Percentiles rank a stretch among this genome's conserved stretches.
Evolutionary conservation across 1,140 invertebrate species (phyloP).

Genomic region (Bacillus rossius): DNA sequence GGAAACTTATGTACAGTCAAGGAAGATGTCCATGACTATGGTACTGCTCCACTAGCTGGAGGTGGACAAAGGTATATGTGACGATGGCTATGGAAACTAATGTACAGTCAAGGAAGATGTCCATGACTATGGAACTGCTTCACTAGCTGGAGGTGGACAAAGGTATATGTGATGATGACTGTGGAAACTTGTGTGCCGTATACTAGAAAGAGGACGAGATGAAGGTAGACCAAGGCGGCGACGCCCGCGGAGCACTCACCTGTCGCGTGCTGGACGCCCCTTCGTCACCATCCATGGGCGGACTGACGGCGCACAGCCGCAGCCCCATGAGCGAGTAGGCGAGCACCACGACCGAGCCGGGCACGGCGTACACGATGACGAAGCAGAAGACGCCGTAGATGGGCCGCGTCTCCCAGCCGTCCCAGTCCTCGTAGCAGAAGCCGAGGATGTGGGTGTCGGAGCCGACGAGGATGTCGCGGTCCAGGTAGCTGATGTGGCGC

Average conservation of each 20-base stretch:
- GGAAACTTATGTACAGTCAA: no score
- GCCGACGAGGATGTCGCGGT: slow-evolving; percentile 18
- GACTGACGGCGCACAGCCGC: slow-evolving; percentile 57
- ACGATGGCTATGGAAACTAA: no score
- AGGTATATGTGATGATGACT: no score
- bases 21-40: no score
- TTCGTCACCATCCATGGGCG: slow-evolving; percentile 50
- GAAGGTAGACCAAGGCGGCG: no score
- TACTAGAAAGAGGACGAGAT: no score
- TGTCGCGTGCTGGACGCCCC: slow-evolving; percentile 56
- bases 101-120: no score
- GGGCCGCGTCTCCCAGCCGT: slow-evolving; percentile 9
- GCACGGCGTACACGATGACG: slow-evolving; percentile 64
- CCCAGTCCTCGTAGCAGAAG: slow-evolving; percentile 58
- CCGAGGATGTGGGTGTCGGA: slow-evolving; percentile 36
- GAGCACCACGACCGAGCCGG: slow-evolving; percentile 60
- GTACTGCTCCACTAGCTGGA: no score
- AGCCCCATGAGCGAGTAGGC: slow-evolving; percentile 67
- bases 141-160: no score
- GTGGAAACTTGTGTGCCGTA: no score
- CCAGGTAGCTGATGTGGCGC: slow-evolving; percentile 40
- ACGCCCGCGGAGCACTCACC: slow-evolving; percentile 36
- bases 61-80: no score
- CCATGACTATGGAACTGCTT: no score
- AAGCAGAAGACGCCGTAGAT: slow-evolving; percentile 62